Percentiles rank a stretch among this genome's conserved stretches.
Conservation (phyloP, 2,113 vertebrate genomes). For the Parus major region DNA sequence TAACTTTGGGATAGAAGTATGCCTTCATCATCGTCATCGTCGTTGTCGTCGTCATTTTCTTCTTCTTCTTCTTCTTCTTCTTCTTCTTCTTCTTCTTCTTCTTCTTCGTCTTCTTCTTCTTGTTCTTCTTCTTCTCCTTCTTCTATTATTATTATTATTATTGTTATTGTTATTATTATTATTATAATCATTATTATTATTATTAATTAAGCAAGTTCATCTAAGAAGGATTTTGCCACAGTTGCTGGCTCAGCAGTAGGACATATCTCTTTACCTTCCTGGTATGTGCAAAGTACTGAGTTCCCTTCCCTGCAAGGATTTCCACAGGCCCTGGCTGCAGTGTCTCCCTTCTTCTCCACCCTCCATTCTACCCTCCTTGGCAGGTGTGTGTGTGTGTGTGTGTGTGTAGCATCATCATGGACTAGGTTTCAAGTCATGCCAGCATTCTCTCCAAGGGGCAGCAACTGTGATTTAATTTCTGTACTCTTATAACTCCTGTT, state of each 20-base stretch:
- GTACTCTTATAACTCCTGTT: neutral
- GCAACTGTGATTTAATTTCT: neutral
- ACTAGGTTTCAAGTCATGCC: neutral
- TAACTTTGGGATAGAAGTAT: neutral
- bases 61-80: no score
- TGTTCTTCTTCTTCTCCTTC: no score
- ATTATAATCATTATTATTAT: neutral
- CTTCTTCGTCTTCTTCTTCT: no score
- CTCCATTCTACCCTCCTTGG: neutral
- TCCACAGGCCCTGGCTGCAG: neutral
- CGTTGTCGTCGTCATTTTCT: no score
- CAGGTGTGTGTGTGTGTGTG: neutral
- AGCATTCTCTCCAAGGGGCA: neutral
- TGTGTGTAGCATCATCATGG: neutral
- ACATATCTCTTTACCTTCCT: neutral
- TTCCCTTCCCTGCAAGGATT: neutral
- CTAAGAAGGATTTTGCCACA: neutral
- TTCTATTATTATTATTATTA: no score
- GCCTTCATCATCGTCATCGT: no score
- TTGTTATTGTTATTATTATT: no score
- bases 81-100: no score
- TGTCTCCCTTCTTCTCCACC: no score
- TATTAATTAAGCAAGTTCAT: neutral
- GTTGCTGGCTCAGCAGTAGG: neutral
- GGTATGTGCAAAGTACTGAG: accelerated